Conservation (phyloP, 2,113 vertebrate genomes). For the Dasyprocta punctata region DNA sequence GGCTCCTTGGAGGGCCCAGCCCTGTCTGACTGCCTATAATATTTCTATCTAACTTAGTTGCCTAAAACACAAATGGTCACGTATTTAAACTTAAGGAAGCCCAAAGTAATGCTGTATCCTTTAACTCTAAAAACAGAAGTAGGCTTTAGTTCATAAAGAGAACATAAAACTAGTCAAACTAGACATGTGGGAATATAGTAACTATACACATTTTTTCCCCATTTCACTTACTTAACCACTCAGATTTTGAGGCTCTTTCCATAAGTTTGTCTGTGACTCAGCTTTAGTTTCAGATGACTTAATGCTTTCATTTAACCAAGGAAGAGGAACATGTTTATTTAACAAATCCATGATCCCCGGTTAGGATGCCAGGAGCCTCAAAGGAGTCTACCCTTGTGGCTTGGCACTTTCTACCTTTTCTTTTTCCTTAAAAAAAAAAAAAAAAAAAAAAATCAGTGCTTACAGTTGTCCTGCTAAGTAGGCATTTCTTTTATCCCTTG, state of each 20-base stretch:
- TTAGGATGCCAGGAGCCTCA: conserved; percentile 43
- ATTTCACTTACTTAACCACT: conserved; percentile 68
- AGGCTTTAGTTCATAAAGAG: neutral
- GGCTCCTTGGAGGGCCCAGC: too few species aligned
- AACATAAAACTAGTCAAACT: neutral
- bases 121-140: conserved; percentile 4
- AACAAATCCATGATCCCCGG: conserved; percentile 62
- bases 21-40: too few species aligned
- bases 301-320: conserved; percentile 55
- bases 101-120: neutral
- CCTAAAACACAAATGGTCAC: neutral
- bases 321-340: conserved; percentile 67
- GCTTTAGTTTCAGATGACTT: conserved; percentile 71
- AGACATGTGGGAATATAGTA: conserved; percentile 43
- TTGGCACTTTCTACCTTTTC: conserved; percentile 54
- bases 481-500: conserved; percentile 50
- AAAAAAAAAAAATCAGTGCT: neutral
- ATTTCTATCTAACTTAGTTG: too few species aligned
- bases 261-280: conserved; percentile 70
- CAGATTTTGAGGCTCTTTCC: conserved; percentile 56
- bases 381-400: conserved; percentile 47
- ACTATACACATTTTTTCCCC: conserved; percentile 70
- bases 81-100: neutral
- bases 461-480: conserved; percentile 41
- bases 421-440: conserved; percentile 43